Evolutionary conservation across 2,888 invertebrate genomes (phyloP).

Genomic region (Eudasyphora cyanicolor): DNA sequence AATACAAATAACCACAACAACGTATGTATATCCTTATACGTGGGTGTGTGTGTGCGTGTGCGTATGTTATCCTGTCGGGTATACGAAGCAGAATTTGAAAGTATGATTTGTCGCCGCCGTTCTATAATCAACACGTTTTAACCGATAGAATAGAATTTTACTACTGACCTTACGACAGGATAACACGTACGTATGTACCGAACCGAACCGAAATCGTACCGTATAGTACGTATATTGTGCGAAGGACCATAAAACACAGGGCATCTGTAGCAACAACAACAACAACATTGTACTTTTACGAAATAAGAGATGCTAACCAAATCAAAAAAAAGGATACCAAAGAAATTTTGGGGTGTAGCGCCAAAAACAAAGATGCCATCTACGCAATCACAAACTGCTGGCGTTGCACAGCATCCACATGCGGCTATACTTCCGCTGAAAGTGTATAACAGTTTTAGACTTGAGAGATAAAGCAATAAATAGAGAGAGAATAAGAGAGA

Average conservation of each 20-base stretch:
- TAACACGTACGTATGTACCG: slow-evolving; percentile 34
- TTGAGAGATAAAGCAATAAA: neutral
- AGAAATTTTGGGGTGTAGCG: slow-evolving; percentile 51
- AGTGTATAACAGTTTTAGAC: neutral
- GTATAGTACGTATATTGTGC: neutral
- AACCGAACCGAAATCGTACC: neutral
- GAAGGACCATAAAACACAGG: slow-evolving; percentile 5
- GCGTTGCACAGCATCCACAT: slow-evolving; percentile 26
- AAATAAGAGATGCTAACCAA: slow-evolving; percentile 21
- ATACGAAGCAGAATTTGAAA: neutral
- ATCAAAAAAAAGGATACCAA: neutral
- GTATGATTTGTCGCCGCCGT: slow-evolving; percentile 4
- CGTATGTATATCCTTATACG: neutral
- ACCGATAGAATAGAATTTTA: slow-evolving; percentile 46
- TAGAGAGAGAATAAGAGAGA: neutral
- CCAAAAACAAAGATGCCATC: slow-evolving; percentile 39
- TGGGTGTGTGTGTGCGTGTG: too few species aligned
- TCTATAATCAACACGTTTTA: slow-evolving; percentile 33
- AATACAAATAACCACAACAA: neutral
- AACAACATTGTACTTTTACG: slow-evolving; percentile 2
- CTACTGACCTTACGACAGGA: slow-evolving; percentile 57
- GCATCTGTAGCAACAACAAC: neutral
- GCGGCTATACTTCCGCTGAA: neutral
- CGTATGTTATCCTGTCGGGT: neutral
- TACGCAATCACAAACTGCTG: slow-evolving; percentile 24